Conservation (phyloP, 2,113 vertebrate species). For the Ia io region DNA sequence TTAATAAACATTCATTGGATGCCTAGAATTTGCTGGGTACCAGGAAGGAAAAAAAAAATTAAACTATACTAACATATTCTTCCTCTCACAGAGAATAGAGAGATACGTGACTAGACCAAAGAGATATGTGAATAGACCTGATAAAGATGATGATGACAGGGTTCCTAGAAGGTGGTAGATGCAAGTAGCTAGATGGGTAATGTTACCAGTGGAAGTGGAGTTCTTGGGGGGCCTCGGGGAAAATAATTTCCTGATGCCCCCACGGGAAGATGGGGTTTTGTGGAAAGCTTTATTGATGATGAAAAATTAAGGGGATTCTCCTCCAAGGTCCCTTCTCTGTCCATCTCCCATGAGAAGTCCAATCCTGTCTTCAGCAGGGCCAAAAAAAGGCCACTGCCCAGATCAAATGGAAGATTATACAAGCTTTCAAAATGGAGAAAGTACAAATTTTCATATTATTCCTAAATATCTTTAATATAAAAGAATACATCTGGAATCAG, state of each 20-base stretch:
- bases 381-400: background rate
- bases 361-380: no score
- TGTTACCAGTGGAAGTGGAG: background rate
- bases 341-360: no score
- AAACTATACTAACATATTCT: background rate
- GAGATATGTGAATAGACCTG: no score
- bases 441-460: background rate
- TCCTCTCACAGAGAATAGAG: background rate
- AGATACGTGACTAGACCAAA: background rate
- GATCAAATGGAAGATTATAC: constrained; percentile 3
- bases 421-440: constrained; percentile 22
- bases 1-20: background rate
- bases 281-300: no score
- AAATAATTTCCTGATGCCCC: no score
- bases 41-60: background rate
- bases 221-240: no score
- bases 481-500: background rate
- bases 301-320: no score
- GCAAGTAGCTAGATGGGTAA: background rate
- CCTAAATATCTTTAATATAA: no score
- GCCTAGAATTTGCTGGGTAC: background rate
- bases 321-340: no score
- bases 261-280: no score
- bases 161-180: background rate
- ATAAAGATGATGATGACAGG: background rate